A percentile compares a stretch with the other conserved stretches of the same genome.
Conservation (phyloP, 2,113 vertebrate genomes). For the Trogon surrucura region DNA sequence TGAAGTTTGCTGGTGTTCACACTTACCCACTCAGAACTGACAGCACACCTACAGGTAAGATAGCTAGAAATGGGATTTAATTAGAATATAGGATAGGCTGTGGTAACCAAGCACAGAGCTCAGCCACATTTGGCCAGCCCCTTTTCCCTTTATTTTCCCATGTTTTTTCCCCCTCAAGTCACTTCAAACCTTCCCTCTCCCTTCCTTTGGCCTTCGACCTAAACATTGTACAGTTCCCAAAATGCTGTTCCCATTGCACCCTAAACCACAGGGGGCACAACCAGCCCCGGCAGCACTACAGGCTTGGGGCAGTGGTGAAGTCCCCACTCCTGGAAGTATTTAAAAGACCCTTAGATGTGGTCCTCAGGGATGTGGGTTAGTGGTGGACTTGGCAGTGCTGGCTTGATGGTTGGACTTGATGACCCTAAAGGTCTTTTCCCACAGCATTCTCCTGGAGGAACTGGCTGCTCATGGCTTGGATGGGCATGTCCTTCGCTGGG, state of each 20-base stretch:
- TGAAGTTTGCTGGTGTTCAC: neutral
- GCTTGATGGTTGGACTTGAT: too few relatives aligned
- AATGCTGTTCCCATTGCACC: neutral
- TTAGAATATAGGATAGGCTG: neutral
- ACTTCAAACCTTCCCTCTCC: neutral
- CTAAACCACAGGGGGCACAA: neutral
- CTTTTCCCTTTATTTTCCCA: neutral
- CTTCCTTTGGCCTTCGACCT: neutral
- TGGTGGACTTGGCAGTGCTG: too few relatives aligned
- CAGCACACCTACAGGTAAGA: rapidly evolving
- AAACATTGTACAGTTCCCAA: neutral
- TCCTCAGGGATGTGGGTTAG: too few relatives aligned
- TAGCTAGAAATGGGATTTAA: neutral
- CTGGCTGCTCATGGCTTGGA: too few relatives aligned
- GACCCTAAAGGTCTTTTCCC: too few relatives aligned
- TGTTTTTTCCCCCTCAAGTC: neutral
- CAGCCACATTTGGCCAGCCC: neutral
- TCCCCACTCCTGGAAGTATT: too few relatives aligned
- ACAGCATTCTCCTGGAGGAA: too few relatives aligned
- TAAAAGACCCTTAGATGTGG: too few relatives aligned
- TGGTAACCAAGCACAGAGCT: neutral
- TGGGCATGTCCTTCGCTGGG: too few relatives aligned
- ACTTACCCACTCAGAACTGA: neutral
- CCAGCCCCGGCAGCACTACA: too few relatives aligned
- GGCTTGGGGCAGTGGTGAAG: too few relatives aligned